phyloP scores from a whole-genome alignment of 2,888 invertebrate species.

The Sesamia inferens region DNA sequence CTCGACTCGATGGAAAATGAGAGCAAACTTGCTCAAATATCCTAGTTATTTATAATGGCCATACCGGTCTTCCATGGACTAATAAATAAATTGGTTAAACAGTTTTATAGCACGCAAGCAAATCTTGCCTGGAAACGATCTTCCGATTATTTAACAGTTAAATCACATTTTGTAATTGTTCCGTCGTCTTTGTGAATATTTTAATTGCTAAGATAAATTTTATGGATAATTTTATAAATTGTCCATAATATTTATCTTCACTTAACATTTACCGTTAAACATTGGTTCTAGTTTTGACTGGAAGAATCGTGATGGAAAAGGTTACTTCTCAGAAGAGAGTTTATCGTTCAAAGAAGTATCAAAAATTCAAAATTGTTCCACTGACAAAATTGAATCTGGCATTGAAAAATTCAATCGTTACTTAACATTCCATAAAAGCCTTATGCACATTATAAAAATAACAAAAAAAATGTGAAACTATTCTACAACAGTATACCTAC shows the following conservation, averaged over 20 bases:
- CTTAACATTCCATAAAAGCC: too few relatives aligned
- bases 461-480: too few relatives aligned
- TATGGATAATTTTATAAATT: too few relatives aligned
- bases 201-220: neutral
- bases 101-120: slow-evolving; percentile 40
- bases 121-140: slow-evolving; percentile 13
- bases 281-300: neutral
- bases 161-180: slow-evolving; percentile 32
- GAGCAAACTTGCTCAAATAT: neutral
- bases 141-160: slow-evolving; percentile 17
- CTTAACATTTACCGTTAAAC: too few relatives aligned
- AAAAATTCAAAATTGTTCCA: too few relatives aligned
- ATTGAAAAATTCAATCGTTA: too few relatives aligned
- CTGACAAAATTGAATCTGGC: too few relatives aligned
- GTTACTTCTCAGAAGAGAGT: too few relatives aligned
- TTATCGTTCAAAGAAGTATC: too few relatives aligned
- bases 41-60: neutral
- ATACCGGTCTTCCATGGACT: slow-evolving; percentile 39
- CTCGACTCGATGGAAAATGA: neutral
- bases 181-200: slow-evolving; percentile 19
- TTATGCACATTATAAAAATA: too few relatives aligned
- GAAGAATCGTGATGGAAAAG: too few relatives aligned
- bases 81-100: slow-evolving; percentile 40
- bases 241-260: too few relatives aligned
- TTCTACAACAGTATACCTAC: neutral